These are phyloP conservation scores for Tetheella fluctuosa DNA, from an alignment of 2,888 invertebrate genomes.

Conservation along the genomic window DNA sequence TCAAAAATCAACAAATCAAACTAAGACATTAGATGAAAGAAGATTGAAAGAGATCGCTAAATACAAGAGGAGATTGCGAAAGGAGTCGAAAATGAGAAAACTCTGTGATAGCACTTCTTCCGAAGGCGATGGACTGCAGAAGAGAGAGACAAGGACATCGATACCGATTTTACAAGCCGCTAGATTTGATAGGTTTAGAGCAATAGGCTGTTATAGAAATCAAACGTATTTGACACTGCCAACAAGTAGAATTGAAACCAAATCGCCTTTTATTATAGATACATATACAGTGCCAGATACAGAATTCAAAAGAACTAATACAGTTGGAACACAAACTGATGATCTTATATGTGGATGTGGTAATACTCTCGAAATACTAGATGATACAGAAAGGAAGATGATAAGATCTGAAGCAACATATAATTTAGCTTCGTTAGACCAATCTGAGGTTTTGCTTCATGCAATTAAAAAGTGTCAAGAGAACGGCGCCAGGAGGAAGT, in stretches of 20 bases:
- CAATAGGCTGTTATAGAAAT: conserved; percentile 76
- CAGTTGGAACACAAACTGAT: conserved; percentile 74
- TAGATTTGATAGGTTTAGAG: conserved; percentile 75
- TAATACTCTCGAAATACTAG: conserved; percentile 47
- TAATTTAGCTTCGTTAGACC: conserved; percentile 46
- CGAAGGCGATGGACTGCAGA: conserved; percentile 63
- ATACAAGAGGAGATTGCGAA: conserved; percentile 72
- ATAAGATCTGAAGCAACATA: conserved; percentile 74
- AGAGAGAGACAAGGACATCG: conserved; percentile 71
- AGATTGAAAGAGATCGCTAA: conserved; percentile 78
- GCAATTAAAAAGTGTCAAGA: conserved; percentile 29
- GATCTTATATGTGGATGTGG: conserved; percentile 70
- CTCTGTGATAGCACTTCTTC: conserved; percentile 75
- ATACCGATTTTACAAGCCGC: conserved; percentile 80
- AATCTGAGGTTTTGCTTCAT: conserved; percentile 30
- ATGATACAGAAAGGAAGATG: conserved; percentile 52
- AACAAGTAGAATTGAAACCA: conserved; percentile 67
- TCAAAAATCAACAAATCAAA: conserved; percentile 50
- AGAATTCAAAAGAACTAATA: conserved; percentile 66
- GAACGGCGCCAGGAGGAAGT: conserved; percentile 57
- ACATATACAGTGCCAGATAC: conserved; percentile 53
- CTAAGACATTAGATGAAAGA: conserved; percentile 70
- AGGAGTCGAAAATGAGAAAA: conserved; percentile 73
- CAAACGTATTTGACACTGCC: conserved; percentile 77
- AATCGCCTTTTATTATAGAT: conserved; percentile 69